phyloP scores from a whole-genome alignment of 2,113 vertebrate genomes.

The Hyaena hyaena region DNA sequence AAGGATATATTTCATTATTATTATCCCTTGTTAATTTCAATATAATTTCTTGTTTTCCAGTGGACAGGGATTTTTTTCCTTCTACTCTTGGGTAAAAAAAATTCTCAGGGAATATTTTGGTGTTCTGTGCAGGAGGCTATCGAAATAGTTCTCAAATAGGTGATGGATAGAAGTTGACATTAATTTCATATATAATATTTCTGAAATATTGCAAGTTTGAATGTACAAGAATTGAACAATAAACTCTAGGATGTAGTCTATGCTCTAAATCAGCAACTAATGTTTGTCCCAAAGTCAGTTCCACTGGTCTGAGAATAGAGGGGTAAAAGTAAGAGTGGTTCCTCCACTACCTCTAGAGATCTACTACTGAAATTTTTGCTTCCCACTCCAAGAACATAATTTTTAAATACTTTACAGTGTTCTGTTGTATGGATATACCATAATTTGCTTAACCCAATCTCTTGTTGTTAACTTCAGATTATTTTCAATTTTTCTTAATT shows the following conservation, averaged over 20 bases:
- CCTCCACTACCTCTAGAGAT: neutral
- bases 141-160: neutral
- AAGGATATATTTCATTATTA: neutral
- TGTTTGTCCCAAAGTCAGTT: neutral
- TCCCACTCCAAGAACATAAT: neutral
- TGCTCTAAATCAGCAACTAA: neutral
- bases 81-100: neutral
- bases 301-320: neutral
- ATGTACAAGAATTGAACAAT: neutral
- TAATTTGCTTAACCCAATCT: neutral
- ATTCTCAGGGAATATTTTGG: neutral
- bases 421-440: neutral
- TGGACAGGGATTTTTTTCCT: neutral
- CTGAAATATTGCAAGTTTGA: constrained; percentile 30
- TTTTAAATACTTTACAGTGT: neutral
- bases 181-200: constrained; percentile 20
- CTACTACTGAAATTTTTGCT: neutral
- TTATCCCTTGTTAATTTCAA: neutral
- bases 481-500: neutral
- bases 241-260: neutral
- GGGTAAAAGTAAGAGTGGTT: neutral
- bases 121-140: neutral
- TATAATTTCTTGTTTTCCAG: neutral
- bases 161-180: neutral
- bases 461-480: neutral